Conservation (phyloP, 2,888 invertebrate species). For the Malachius bipustulatus region DNA sequence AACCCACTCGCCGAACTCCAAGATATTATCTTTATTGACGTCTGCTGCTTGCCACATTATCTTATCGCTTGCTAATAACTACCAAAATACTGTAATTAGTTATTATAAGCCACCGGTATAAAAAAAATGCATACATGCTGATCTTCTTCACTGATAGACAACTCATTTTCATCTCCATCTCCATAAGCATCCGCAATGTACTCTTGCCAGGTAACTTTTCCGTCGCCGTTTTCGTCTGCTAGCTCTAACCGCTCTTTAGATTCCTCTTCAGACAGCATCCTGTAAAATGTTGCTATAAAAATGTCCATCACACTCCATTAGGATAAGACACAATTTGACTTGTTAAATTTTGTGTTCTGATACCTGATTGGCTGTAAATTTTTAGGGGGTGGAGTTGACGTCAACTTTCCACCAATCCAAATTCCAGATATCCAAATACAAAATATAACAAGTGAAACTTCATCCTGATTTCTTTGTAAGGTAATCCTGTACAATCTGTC, state of each 20-base stretch:
- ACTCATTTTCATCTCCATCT: conserved; percentile 33
- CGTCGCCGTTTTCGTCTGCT: conserved; percentile 74
- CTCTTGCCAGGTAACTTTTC: conserved; percentile 77
- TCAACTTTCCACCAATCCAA: no score
- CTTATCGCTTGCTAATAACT: conserved; percentile 69
- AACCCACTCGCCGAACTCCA: conserved; percentile 69
- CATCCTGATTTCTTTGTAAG: not conserved
- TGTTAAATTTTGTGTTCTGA: no score
- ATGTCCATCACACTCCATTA: no score
- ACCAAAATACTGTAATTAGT: conserved; percentile 17
- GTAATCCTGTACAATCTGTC: no score
- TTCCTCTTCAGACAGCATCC: conserved; percentile 77
- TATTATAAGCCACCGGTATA: no score
- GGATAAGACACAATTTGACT: no score
- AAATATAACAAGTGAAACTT: no score
- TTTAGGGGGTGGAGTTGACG: no score
- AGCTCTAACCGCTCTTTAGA: conserved; percentile 74
- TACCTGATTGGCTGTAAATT: no score
- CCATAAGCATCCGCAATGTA: conserved; percentile 83
- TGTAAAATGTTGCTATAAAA: no score
- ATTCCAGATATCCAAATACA: not conserved
- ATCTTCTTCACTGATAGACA: conserved; percentile 25
- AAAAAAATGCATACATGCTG: conserved; percentile 24
- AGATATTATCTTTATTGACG: conserved; percentile 61
- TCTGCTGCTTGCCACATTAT: conserved; percentile 81